These are phyloP conservation scores for Caenorhabditis afra DNA, from an alignment of 2,888 invertebrate genomes.

Conservation along the genomic window DNA sequence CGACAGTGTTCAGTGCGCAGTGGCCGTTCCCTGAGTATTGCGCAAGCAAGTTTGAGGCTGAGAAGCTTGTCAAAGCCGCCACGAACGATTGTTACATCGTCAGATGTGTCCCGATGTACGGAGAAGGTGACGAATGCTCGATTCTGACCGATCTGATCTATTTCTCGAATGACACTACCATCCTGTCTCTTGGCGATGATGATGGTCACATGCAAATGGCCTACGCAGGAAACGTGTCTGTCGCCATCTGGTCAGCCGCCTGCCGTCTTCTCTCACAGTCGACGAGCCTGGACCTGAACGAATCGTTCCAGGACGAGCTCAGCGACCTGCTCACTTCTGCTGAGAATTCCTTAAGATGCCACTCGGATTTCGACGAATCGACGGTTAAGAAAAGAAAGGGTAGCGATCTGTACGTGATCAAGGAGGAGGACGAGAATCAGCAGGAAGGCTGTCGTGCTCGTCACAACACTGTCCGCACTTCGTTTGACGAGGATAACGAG, in stretches of 20 bases:
- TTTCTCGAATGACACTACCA: conserved; percentile 51
- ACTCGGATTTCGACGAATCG: conserved; percentile 3
- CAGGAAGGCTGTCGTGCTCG: conserved; percentile 45
- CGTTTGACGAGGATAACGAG: conserved; percentile 32
- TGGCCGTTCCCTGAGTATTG: conserved; percentile 73
- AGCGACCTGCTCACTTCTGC: conserved; percentile 33
- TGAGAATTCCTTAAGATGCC: conserved; percentile 34
- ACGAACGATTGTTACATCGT: conserved; percentile 57
- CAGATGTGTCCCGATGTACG: conserved; percentile 64
- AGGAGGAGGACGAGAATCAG: conserved; percentile 51
- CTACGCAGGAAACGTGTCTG: conserved; percentile 73
- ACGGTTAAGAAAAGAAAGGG: not conserved
- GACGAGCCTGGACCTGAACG: conserved; percentile 42
- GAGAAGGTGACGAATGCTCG: conserved; percentile 66
- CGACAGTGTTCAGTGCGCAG: conserved; percentile 54
- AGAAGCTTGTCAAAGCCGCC: conserved; percentile 56
- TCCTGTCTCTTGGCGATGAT: conserved; percentile 71
- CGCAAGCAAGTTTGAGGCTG: conserved; percentile 69
- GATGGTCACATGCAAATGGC: conserved; percentile 76
- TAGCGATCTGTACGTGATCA: conserved; percentile 7
- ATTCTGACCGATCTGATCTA: conserved; percentile 69
- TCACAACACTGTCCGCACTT: conserved; percentile 51
- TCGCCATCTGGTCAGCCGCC: conserved; percentile 63
- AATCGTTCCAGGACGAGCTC: conserved; percentile 41
- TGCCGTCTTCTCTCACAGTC: conserved; percentile 50